These are phyloP conservation scores for Buteo buteo DNA, from an alignment of 2,113 vertebrate genomes.

Conservation along the genomic window DNA sequence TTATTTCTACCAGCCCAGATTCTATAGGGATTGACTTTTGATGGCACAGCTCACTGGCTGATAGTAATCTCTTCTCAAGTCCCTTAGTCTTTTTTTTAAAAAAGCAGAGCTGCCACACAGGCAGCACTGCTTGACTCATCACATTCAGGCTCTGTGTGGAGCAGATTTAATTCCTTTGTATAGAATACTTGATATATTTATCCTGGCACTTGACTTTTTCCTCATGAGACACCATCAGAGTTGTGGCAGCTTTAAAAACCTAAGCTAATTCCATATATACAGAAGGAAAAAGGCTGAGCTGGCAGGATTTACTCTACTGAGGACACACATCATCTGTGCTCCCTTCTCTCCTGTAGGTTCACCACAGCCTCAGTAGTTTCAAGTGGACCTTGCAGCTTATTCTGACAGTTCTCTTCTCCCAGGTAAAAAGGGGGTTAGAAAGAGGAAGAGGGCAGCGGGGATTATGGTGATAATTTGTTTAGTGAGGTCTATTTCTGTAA, in stretches of 20 bases:
- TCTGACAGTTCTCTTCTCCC: neutral
- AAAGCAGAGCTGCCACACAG: neutral
- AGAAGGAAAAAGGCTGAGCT: slow-evolving; percentile 29
- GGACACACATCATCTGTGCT: neutral
- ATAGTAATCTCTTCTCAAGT: slow-evolving; percentile 18
- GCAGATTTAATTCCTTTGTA: slow-evolving; percentile 41
- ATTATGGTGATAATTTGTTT: neutral
- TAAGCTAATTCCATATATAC: slow-evolving; percentile 32
- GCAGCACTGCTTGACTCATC: slow-evolving; percentile 41
- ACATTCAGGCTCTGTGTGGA: slow-evolving; percentile 2
- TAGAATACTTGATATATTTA: slow-evolving; percentile 46
- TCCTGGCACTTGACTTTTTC: slow-evolving; percentile 53
- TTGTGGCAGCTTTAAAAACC: slow-evolving; percentile 28
- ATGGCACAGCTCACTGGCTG: neutral
- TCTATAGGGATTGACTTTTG: slow-evolving; percentile 21
- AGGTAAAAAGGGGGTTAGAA: neutral
- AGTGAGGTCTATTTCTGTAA: neutral
- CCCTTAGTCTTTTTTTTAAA: neutral
- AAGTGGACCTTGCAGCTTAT: neutral
- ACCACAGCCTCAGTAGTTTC: neutral
- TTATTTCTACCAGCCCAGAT: slow-evolving; percentile 1
- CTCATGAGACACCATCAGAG: slow-evolving; percentile 23
- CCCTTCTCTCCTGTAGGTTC: neutral
- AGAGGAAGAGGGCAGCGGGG: neutral
- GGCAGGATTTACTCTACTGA: slow-evolving; percentile 16